A percentile compares a stretch with the other conserved stretches of the same genome.
These are phyloP conservation scores for Calliopum simillimum DNA, from an alignment of 2,888 invertebrate genomes.

Conservation along the genomic window DNA sequence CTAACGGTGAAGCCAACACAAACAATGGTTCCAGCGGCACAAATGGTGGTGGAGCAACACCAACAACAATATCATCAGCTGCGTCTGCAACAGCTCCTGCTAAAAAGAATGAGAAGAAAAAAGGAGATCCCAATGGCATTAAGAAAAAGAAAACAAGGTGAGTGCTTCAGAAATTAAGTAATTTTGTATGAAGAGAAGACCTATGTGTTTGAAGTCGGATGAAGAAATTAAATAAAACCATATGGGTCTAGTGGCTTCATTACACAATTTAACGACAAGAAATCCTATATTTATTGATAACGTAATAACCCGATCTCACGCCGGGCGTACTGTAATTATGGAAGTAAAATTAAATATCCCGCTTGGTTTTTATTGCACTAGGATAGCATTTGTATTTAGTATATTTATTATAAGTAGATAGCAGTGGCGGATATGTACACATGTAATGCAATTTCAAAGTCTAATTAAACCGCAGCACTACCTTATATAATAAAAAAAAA, in stretches of 20 bases:
- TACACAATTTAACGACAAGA: conserved; percentile 55
- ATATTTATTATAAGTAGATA: no score
- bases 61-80: conserved; percentile 23
- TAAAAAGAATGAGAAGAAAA: conserved; percentile 83
- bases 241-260: background rate
- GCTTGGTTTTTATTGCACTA: background rate
- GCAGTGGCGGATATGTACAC: no score
- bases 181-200: background rate
- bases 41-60: conserved; percentile 27
- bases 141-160: conserved; percentile 95
- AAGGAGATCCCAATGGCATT: conserved; percentile 85
- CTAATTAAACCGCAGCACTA: no score
- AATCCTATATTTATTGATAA: conserved; percentile 54
- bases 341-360: background rate
- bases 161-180: conserved; percentile 46
- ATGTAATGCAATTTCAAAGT: no score
- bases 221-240: background rate
- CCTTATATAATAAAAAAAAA: no score
- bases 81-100: conserved; percentile 65
- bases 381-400: no score
- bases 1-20: conserved; percentile 39
- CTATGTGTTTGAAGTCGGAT: background rate
- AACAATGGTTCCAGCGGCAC: conserved; percentile 31
- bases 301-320: conserved; percentile 20
- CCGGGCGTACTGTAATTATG: background rate